Percentiles rank a stretch among this genome's conserved stretches.
phyloP scores from a whole-genome alignment of 2,888 invertebrate species.

The Sylvicola cinctus region DNA sequence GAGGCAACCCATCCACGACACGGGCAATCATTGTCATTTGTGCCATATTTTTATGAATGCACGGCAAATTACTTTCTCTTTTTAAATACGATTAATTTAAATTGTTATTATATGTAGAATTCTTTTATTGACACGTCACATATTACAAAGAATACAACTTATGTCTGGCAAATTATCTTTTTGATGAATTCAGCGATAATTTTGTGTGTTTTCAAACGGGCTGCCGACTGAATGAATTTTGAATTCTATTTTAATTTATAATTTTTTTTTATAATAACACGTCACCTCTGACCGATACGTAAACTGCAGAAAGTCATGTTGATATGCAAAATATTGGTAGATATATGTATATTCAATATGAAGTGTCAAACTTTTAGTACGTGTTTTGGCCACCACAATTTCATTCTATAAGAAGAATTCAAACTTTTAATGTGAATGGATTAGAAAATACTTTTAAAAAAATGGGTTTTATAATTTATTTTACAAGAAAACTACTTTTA shows the following conservation, averaged over 20 bases:
- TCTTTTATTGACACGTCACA: background rate
- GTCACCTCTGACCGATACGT: background rate
- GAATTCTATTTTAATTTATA: background rate
- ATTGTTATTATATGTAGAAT: background rate
- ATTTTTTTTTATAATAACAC: background rate
- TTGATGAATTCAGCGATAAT: background rate
- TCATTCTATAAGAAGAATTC: too few relatives aligned
- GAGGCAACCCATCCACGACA: constrained; percentile 81
- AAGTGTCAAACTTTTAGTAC: too few relatives aligned
- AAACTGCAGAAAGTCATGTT: background rate
- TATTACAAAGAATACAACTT: background rate
- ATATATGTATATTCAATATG: too few relatives aligned
- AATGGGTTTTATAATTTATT: too few relatives aligned
- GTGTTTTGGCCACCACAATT: too few relatives aligned
- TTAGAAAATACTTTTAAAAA: too few relatives aligned
- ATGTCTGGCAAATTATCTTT: background rate
- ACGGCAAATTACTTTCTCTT: too few relatives aligned
- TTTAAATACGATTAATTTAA: background rate
- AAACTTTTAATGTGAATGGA: too few relatives aligned
- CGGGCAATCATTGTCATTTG: constrained; percentile 95
- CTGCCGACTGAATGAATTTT: background rate
- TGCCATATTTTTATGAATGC: constrained; percentile 52
- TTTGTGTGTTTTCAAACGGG: background rate
- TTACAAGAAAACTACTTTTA: too few relatives aligned
- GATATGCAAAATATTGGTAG: too few relatives aligned